These are phyloP conservation scores for Tiliacea aurago DNA, from an alignment of 2,888 invertebrate genomes.

Conservation along the genomic window DNA sequence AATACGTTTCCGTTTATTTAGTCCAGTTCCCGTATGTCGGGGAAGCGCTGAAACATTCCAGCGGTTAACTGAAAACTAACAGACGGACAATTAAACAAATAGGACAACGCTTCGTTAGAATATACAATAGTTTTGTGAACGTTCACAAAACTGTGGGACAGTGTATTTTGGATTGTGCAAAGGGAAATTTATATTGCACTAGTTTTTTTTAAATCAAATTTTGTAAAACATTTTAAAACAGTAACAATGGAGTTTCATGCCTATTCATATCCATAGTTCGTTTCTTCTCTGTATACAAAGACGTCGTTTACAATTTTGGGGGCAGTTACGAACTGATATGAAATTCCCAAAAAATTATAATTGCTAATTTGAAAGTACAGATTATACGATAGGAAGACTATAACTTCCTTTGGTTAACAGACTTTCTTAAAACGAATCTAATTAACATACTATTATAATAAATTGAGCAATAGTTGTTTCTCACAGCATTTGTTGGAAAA, in stretches of 20 bases:
- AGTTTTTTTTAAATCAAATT: not conserved
- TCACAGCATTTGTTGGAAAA: not conserved
- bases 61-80: slow-evolving; percentile 66
- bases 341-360: not conserved
- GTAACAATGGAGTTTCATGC: too few species aligned
- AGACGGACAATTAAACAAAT: slow-evolving; percentile 64
- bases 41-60: slow-evolving; percentile 47
- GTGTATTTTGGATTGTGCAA: slow-evolving; percentile 3
- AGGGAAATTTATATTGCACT: not conserved
- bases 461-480: not conserved
- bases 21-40: slow-evolving; percentile 19
- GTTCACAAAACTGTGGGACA: slow-evolving; percentile 11
- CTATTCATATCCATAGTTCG: not conserved
- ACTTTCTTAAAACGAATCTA: not conserved
- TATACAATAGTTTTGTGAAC: slow-evolving; percentile 47
- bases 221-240: too few species aligned
- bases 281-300: not conserved
- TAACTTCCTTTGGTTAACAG: not conserved
- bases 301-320: not conserved
- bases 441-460: not conserved
- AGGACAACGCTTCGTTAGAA: slow-evolving; percentile 49
- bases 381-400: not conserved
- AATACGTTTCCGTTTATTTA: slow-evolving; percentile 40
- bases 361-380: not conserved
- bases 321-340: not conserved